Base-by-base conservation (phyloP, 1,140 invertebrate genomes). In the Dendroctonus ponderosae region DNA sequence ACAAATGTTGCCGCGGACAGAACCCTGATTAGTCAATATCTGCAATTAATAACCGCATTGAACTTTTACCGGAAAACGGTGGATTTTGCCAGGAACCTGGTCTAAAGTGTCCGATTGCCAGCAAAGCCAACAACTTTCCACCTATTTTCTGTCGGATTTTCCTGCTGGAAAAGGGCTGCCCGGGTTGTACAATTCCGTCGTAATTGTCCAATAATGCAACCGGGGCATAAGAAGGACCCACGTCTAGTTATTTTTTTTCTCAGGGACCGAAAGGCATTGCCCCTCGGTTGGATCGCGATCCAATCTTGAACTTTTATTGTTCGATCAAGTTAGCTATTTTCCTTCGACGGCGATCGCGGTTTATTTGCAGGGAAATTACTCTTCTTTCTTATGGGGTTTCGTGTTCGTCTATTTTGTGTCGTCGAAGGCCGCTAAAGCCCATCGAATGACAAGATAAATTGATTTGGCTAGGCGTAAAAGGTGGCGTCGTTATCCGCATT, bases 281-380 rank as follows among this genome's bases (percentile, higher is more conserved):
- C 58, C 58, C 58, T 37, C 11, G 39, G 58, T 60, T 60, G 44
- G 49, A 60, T 60, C 38, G 43, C 43, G 26, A 48, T 49, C 40
- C 58, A 39, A 60, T 60, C 43, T 60, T 58, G 41, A 58, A 39
- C 56, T 60, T 60, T 60, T 60, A 60, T 60, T 60, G 58, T 60
- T 60, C 58, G 11, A 58, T 58, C 42, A 44, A 14, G 56, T 50
- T 15, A n/a, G 48, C 48, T 50, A n/a, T 58, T 15, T 56, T 58
- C n/a, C 8, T 58, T 58, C 56, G 40, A 43, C 42, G 42, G 26
- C 56, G 56, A 42, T 58, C 52, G 52, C 37, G 48, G 48, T 14
- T 50, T 50, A 50, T 50, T 54, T 58, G 12, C 56, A 58, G 41
- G 56, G 56, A 58, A 58, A 58, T 58, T 58, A 58, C 56, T 58